Percentiles rank a stretch among this genome's conserved stretches.
Conservation (phyloP, 2,888 invertebrate genomes). For the Acronicta leporina region DNA sequence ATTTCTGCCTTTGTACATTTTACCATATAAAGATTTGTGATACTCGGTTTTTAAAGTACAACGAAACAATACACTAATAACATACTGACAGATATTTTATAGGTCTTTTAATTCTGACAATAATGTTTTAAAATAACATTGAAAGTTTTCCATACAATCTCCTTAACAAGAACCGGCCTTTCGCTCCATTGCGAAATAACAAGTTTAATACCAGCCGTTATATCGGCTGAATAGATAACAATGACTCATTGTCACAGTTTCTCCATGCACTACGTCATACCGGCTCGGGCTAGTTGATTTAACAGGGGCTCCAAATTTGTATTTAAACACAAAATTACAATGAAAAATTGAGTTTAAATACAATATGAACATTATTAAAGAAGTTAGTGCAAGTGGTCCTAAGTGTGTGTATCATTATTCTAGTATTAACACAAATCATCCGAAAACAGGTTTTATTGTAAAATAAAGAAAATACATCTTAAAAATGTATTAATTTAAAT, state of each 20-base stretch:
- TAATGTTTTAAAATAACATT: slow-evolving; percentile 29
- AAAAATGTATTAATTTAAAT: slow-evolving; percentile 18
- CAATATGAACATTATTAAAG: too few species aligned
- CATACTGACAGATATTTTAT: slow-evolving; percentile 4
- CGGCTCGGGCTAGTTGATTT: slow-evolving; percentile 8
- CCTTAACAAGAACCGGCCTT: slow-evolving; percentile 46
- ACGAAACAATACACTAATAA: neutral
- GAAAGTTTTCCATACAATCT: slow-evolving; percentile 31
- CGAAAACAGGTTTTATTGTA: slow-evolving; percentile 21
- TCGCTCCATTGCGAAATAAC: slow-evolving; percentile 47
- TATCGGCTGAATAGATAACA: slow-evolving; percentile 55
- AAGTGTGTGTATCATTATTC: too few species aligned
- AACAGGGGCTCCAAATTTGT: slow-evolving; percentile 47
- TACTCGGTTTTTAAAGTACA: too few species aligned
- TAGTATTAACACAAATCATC: slow-evolving; percentile 7
- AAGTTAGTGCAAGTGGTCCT: too few species aligned
- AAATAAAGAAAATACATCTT: too few species aligned
- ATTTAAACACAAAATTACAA: too few species aligned
- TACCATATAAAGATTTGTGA: too few species aligned
- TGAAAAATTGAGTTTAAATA: too few species aligned
- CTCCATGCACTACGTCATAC: slow-evolving; percentile 29
- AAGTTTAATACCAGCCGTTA: slow-evolving; percentile 45
- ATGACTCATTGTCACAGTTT: slow-evolving; percentile 56
- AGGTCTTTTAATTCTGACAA: neutral
- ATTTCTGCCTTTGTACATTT: too few species aligned